phyloP scores from a whole-genome alignment of 2,113 vertebrate species.

The Nycticryphes semicollaris region DNA sequence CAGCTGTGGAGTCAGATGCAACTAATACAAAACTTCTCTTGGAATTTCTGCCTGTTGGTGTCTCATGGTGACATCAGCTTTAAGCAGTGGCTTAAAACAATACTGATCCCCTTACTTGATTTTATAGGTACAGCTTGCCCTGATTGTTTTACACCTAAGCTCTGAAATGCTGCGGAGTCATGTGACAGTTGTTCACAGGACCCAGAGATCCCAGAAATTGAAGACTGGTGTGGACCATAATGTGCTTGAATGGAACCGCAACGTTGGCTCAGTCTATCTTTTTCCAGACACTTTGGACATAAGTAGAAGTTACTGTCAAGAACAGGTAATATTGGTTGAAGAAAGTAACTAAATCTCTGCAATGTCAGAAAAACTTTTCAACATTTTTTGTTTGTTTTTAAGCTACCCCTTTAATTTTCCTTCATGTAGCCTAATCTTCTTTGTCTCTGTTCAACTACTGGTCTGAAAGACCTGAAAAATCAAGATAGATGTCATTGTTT shows the following conservation, averaged over 20 bases:
- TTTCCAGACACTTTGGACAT: neutral
- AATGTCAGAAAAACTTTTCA: neutral
- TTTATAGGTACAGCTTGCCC: neutral
- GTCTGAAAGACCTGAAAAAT: neutral
- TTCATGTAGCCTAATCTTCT: neutral
- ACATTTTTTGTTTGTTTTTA: neutral
- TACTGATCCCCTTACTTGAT: neutral
- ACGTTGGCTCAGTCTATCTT: neutral
- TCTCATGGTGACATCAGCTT: neutral
- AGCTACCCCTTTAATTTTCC: neutral
- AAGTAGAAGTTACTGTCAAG: neutral
- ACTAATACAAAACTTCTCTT: neutral
- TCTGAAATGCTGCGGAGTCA: neutral
- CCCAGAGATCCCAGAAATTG: fast-evolving
- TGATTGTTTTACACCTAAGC: neutral
- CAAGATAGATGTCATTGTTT: neutral
- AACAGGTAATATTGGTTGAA: neutral
- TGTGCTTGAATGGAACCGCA: neutral
- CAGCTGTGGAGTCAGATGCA: neutral
- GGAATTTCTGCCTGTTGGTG: neutral
- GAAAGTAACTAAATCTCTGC: neutral
- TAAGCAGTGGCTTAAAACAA: neutral
- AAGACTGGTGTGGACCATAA: neutral
- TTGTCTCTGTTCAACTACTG: neutral
- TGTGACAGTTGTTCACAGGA: neutral